Base-by-base conservation (phyloP, 2,888 invertebrate species). In the Tuberolachnus salignus region DNA sequence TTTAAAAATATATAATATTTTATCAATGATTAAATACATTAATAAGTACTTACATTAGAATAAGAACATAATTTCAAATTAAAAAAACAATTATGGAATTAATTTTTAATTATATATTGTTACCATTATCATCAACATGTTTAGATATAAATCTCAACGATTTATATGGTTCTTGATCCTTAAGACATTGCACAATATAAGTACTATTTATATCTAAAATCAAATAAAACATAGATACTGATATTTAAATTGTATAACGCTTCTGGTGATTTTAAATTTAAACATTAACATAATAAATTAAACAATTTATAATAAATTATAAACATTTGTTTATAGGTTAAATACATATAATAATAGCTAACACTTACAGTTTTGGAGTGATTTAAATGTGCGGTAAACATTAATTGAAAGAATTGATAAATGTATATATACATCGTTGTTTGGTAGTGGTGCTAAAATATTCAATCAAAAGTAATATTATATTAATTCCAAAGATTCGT, bases 111-210 rank as follows among this genome's bases (percentile, higher is more conserved):
- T 23, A n/a, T 53, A 51, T 23, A 13, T 34, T 34, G 34, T 64
- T 42, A 78, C 78, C 59, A 69, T 78, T 78, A 59, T 78, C 9
- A 16, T 78, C 59, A 6, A 78, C 21, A 21, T 78, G 59, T 42
- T 34, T 78, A 8, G 69, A 69, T 46, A 69, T 49, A 4, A 78
- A 78, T 23, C 59, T 69, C 3, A 78, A 59, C 0, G 34, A 51
- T 34, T 69, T 78, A 51, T 21, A 59, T 9, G 78, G 78, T 61
- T 78, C 78, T 59, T 78, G 67, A 23, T 78, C 59, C 13, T 78
- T 78, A 67, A 78, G 21, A 42, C 67, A 78, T 6, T 78, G 78
- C 19, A 69, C 67, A 67, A 78, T 59, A 23, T 59, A 78, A 1
- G 78, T 78, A 19, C 59, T 42, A 4, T 69, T 69, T 11, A 34